phyloP scores from a whole-genome alignment of 2,797 vertebrate genomes.

The Corythornis leucogaster region DNA sequence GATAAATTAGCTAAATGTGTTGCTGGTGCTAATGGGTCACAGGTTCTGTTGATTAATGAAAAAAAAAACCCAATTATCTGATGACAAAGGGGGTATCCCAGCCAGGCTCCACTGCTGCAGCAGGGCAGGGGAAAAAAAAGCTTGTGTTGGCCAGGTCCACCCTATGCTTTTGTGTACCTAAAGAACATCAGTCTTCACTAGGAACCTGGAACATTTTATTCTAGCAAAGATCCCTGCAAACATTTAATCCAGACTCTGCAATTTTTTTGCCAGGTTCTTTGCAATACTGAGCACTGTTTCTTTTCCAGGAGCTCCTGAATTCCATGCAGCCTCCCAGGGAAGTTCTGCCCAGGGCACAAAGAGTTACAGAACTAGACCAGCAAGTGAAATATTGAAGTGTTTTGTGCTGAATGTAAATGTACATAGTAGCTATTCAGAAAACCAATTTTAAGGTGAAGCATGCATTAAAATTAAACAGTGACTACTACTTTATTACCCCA shows the following conservation, averaged over 20 bases:
- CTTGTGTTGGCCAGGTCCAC: not conserved
- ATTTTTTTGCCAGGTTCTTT: slow-evolving; percentile 9
- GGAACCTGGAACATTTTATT: slow-evolving; percentile 51
- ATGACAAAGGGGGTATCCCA: not conserved
- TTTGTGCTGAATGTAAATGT: slow-evolving; percentile 32
- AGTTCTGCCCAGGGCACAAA: slow-evolving; percentile 7
- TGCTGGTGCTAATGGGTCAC: not conserved
- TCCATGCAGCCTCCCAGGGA: not conserved
- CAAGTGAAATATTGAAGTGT: slow-evolving; percentile 32
- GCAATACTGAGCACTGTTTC: not conserved
- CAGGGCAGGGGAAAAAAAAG: not conserved
- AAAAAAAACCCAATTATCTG: not conserved
- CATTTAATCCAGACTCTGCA: slow-evolving; percentile 21
- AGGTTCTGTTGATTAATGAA: not conserved
- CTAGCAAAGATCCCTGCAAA: slow-evolving; percentile 34
- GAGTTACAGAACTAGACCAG: slow-evolving; percentile 11
- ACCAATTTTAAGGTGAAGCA: slow-evolving; percentile 57
- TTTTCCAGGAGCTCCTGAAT: not conserved
- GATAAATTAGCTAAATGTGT: not conserved
- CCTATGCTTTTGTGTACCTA: not conserved
- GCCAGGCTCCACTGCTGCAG: not conserved
- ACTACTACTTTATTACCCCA: slow-evolving; percentile 63
- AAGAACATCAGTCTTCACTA: not conserved
- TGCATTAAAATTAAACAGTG: slow-evolving; percentile 68
- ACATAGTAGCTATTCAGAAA: slow-evolving; percentile 39